Evolutionary conservation across 2,888 invertebrate genomes (phyloP), one percentile per base, ranked within the genome.

Genomic region (Lathronympha strigana): DNA sequence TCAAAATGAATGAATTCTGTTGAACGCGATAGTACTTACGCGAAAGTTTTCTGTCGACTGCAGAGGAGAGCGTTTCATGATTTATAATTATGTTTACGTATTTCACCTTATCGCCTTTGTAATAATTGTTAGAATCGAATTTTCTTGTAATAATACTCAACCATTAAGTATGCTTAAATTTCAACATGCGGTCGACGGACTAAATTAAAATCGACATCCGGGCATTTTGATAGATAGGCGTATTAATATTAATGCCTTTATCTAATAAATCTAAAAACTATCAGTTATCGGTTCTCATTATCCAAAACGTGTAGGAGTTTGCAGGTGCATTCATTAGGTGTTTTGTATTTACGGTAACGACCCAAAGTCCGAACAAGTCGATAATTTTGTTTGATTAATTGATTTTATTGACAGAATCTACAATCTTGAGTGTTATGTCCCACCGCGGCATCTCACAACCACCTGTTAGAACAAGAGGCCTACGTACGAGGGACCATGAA

Each of bases 251-350:
- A 45, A 57, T 57, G 19, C 13, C 9, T 21, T n/a, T 57, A 45
- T 57, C 31, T 57, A 57, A 45, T 57, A 31, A 57, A 57, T 57
- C 57, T 31, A 31, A 57, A 17, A 45, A 43, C 31, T 19, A 57
- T 57, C 21, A 9, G 57, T 31, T 19, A 57, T 57, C 21, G n/a
- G 57, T 31, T 45, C 25, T 31, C 43, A 45, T 31, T 31, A 45
- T n/a, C 45, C 1, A 45, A 57, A 57, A 17, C 9, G 43, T 31
- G 43, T 57, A 45, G 57, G 57, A 17, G 43, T 28, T 31, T 31
- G 43, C 57, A 57, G 57, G 31, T 57, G 43, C 21, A 21, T 23
- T 13, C 11, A 31, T 31, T 31, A n/a, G 1, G 23, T 8, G 23
- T 23, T 9, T 21, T 5, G n/a, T 21, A 45, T 23, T 47, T 23